Conservation (phyloP, 2,888 invertebrate species). For the Gnatocerus cornutus region DNA sequence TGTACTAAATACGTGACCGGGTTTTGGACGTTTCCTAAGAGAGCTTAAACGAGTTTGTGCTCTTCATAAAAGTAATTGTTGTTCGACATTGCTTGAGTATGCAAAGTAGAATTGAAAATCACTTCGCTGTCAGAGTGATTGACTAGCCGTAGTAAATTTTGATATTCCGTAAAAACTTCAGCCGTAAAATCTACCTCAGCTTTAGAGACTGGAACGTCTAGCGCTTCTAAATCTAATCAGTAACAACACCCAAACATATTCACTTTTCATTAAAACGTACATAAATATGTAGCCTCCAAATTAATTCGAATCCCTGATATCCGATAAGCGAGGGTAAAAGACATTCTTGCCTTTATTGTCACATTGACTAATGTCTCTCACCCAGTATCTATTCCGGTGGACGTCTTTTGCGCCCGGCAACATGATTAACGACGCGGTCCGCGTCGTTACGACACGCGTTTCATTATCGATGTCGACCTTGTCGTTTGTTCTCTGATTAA, state of each 20-base stretch:
- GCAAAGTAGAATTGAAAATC: no score
- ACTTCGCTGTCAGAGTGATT: no score
- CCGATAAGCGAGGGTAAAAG: background rate
- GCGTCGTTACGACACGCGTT: constrained; percentile 33
- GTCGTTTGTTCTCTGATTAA: constrained; percentile 53
- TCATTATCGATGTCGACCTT: constrained; percentile 45
- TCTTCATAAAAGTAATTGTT: background rate
- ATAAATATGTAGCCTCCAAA: background rate
- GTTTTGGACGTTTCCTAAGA: background rate
- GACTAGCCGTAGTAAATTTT: no score
- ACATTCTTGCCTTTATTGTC: constrained; percentile 1
- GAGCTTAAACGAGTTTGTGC: background rate
- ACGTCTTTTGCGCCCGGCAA: constrained; percentile 20
- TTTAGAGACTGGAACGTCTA: no score
- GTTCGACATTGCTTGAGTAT: no score
- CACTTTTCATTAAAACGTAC: background rate
- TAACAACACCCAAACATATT: background rate
- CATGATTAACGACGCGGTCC: constrained; percentile 36
- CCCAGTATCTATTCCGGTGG: background rate
- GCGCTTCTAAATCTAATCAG: no score
- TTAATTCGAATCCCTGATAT: background rate
- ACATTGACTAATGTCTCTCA: constrained; percentile 2
- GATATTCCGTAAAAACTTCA: no score
- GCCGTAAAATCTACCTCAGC: no score
- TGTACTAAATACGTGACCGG: constrained; percentile 1